Base-by-base conservation (phyloP, 2,888 invertebrate species). In the Lasioglossum lativentre region DNA sequence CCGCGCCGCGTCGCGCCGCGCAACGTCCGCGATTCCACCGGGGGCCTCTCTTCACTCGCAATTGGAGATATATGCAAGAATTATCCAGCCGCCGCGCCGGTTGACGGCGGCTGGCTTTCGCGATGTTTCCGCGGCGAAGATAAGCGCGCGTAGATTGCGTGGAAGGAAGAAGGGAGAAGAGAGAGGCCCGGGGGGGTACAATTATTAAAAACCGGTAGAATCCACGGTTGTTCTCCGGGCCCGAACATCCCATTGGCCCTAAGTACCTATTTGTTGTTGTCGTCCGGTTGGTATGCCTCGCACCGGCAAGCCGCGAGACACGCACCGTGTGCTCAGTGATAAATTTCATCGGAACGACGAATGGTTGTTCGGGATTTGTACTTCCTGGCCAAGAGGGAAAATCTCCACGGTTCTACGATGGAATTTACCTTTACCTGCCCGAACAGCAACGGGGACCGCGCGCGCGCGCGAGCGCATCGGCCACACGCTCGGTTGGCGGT, bases 251-350 rank as follows among this genome's bases (percentile, higher is more conserved):
- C 83, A 88, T 83, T 86, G 82, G 83, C 76, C 86, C 88, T 90
- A 90, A 90, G 90, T 90, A 90, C 90, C 90, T 90, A 90, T 90
- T 90, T 90, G 90, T 90, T 90, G 90, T 88, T 89, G 90, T 90
- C 90, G 90, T 85, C 66, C 63, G 52, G 79, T 72, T 72, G 80
- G 85, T 85, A 80, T 85, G 86, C 79, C 83, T 85, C 83, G 52
- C 75, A 27, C 59, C 59, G 59, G 59, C 59, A 59, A 52, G 71
- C 75, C 73, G 75, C 71, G 75, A 89, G 86, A 86, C 80, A 85
- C 85, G 85, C 82, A 80, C 83, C 86, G 52, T 23, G 81, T 88
- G 88, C 74, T 76, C 90, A 83, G 89, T 88, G 90, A 90, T 90
- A 90, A 90, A 90, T 90, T 90, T 89, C 90, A 82, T 80, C 82